Evolutionary conservation across 2,113 vertebrate species (phyloP).

Genomic region (Carassius carassius): DNA sequence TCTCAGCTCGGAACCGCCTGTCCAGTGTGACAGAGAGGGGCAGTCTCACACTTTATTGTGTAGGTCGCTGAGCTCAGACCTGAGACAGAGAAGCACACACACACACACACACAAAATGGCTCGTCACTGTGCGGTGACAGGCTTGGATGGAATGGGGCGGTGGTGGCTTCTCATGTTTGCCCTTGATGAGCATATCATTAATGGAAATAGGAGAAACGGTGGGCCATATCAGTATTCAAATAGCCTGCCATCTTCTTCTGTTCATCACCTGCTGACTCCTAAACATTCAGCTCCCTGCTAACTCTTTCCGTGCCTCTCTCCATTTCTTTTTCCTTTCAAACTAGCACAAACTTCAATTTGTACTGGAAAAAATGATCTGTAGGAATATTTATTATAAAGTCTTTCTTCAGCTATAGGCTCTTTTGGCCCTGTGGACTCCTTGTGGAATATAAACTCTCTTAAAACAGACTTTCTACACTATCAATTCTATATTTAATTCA

Average conservation of each 20-base stretch:
- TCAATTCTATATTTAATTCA: neutral
- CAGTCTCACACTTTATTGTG: conserved; percentile 84
- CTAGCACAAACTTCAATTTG: neutral
- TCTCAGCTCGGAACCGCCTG: conserved; percentile 88
- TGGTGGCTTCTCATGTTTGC: conserved; percentile 92
- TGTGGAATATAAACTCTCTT: neutral
- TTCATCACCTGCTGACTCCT: conserved; percentile 41
- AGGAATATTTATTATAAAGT: neutral
- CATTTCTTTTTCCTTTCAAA: neutral
- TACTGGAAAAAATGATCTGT: neutral
- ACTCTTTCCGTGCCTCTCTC: neutral
- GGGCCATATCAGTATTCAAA: conserved; percentile 95
- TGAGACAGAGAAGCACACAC: neutral
- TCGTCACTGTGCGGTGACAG: conserved; percentile 83
- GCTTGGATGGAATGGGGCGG: conserved; percentile 71
- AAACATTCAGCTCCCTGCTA: conserved; percentile 51
- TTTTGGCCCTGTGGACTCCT: neutral
- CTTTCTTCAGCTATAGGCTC: neutral
- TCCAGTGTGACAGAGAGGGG: conserved; percentile 85
- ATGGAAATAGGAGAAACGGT: conserved; percentile 81
- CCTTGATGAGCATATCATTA: conserved; percentile 92
- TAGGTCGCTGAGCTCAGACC: conserved; percentile 83
- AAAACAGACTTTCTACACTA: neutral
- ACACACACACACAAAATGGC: conserved; percentile 47
- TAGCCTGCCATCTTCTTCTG: conserved; percentile 84